These are phyloP conservation scores for Anolis apletophallus DNA, from an alignment of 2,797 vertebrate genomes.

Conservation along the genomic window DNA sequence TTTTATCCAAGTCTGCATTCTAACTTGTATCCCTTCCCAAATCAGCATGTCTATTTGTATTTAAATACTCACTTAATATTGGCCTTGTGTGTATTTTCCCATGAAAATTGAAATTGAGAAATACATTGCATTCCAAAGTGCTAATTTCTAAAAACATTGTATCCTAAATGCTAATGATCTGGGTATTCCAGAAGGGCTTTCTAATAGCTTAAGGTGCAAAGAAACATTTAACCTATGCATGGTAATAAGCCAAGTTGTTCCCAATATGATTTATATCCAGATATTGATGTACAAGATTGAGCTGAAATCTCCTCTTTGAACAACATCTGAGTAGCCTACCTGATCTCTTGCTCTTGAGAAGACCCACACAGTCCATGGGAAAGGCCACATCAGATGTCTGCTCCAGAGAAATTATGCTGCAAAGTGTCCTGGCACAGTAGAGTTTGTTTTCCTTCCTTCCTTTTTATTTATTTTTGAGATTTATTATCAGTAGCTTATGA, in stretches of 20 bases:
- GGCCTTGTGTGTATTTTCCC: not conserved
- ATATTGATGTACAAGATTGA: not conserved
- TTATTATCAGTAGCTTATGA: slow-evolving; percentile 43
- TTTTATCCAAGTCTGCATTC: not conserved
- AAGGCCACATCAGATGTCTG: not conserved
- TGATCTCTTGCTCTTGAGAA: not conserved
- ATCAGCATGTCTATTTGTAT: not conserved
- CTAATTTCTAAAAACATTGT: not conserved
- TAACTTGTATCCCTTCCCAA: not conserved
- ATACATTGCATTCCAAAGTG: not conserved
- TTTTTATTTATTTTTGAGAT: slow-evolving; percentile 37
- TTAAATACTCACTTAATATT: not conserved
- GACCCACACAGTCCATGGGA: not conserved
- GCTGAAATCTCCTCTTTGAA: not conserved
- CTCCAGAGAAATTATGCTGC: not conserved
- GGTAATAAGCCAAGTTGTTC: not conserved
- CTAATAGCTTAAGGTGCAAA: too few species aligned
- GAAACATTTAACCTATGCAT: not conserved
- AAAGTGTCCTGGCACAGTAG: not conserved
- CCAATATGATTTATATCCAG: not conserved
- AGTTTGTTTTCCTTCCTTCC: slow-evolving; percentile 13
- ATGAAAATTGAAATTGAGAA: not conserved
- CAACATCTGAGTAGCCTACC: not conserved
- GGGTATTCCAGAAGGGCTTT: too few species aligned
- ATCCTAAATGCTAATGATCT: not conserved